Conservation (phyloP, 2,888 invertebrate species). For the Nephrotoma guestfalica region DNA sequence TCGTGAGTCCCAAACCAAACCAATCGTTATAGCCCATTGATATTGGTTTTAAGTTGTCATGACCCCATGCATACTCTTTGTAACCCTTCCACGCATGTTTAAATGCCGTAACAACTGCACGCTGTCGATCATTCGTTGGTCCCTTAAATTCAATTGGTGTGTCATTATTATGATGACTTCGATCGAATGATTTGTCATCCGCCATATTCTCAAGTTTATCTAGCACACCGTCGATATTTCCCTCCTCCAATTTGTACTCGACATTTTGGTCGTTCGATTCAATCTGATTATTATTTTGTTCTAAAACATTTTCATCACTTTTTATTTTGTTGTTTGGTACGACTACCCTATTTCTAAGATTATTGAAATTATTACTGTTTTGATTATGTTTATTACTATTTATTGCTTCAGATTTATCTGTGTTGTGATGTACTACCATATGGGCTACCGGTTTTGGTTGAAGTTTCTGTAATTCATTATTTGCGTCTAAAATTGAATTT, state of each 20-base stretch:
- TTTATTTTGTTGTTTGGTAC: background rate
- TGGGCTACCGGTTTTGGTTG: conserved; percentile 9
- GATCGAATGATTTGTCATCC: conserved; percentile 17
- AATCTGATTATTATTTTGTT: background rate
- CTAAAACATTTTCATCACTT: background rate
- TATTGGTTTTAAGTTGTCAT: conserved; percentile 88
- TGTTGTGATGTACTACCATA: conserved; percentile 5
- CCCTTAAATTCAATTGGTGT: conserved; percentile 37
- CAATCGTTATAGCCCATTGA: conserved; percentile 74
- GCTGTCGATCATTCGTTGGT: conserved; percentile 65
- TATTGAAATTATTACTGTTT: background rate
- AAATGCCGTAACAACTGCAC: conserved; percentile 77
- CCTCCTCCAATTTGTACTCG: background rate
- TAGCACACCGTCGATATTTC: conserved; percentile 19
- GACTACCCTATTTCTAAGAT: background rate
- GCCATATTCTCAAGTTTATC: conserved; percentile 24
- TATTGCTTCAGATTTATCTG: background rate
- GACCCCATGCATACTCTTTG: conserved; percentile 90
- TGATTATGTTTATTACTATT: background rate
- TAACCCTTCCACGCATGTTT: conserved; percentile 92
- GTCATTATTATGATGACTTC: conserved; percentile 15
- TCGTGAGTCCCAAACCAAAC: conserved; percentile 93
- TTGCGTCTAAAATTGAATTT: conserved; percentile 18
- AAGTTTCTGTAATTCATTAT: conserved; percentile 10
- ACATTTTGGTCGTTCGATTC: background rate